Evolutionary conservation across 2,888 invertebrate genomes (phyloP).

Genomic region (Meiosimyza platycephala): DNA sequence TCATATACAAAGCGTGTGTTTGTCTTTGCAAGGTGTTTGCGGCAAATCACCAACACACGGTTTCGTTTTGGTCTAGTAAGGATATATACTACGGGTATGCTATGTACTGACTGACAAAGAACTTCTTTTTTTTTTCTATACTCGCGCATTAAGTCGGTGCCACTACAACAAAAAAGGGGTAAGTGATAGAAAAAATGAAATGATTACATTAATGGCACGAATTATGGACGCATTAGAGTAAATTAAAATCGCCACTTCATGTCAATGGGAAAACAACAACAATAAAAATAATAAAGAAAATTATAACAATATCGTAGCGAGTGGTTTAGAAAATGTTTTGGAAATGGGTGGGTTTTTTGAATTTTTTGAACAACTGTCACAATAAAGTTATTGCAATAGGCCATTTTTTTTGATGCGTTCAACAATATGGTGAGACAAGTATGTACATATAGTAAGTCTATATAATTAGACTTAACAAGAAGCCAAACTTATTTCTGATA

Average conservation of each 20-base stretch:
- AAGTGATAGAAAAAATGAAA: constrained; percentile 51
- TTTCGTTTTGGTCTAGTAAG: constrained; percentile 15
- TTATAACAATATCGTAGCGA: constrained; percentile 1
- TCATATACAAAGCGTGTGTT: no score
- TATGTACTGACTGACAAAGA: background rate
- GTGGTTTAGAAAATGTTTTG: constrained; percentile 9
- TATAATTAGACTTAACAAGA: no score
- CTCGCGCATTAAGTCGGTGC: background rate
- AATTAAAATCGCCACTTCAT: constrained; percentile 63
- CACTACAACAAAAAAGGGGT: constrained; percentile 27
- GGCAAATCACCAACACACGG: constrained; percentile 29
- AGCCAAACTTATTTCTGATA: no score
- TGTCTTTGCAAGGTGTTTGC: constrained; percentile 28
- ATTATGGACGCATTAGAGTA: constrained; percentile 67
- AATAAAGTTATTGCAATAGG: no score
- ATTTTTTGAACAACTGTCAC: no score
- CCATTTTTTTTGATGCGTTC: no score
- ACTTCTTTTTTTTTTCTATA: background rate
- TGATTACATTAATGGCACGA: constrained; percentile 66
- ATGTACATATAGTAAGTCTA: no score
- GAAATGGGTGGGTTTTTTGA: background rate
- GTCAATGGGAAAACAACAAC: constrained; percentile 1
- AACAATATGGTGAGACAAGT: no score
- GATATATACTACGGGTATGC: background rate
- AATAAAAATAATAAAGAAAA: background rate